These are phyloP conservation scores for Leptopilina boulardi DNA, from an alignment of 1,140 invertebrate species.

Conservation along the genomic window DNA sequence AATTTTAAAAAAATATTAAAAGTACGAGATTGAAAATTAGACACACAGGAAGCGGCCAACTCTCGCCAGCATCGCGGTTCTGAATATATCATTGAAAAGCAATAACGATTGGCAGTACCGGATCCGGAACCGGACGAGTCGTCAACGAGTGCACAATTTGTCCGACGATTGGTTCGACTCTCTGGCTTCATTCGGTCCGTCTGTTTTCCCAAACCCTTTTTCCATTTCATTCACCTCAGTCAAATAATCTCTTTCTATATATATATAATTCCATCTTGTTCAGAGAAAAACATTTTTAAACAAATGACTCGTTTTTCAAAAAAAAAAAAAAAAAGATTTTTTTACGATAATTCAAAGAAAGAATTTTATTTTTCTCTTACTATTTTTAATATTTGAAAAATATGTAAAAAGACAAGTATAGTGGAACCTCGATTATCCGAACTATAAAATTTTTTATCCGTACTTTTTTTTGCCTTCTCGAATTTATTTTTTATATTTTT, in stretches of 20 bases:
- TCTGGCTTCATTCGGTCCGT: slow-evolving; percentile 18
- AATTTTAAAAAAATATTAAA: neutral
- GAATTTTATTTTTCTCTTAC: too few species aligned
- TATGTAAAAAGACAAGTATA: too few species aligned
- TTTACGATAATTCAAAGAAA: too few species aligned
- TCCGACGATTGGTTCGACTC: slow-evolving; percentile 50
- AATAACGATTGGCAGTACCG: slow-evolving; percentile 62
- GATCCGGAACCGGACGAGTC: slow-evolving; percentile 60
- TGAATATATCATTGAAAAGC: slow-evolving; percentile 57
- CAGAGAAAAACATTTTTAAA: neutral
- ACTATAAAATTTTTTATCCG: too few species aligned
- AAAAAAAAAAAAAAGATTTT: too few species aligned
- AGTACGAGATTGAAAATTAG: slow-evolving; percentile 24
- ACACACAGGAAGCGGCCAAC: slow-evolving; percentile 18
- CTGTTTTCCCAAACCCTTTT: slow-evolving; percentile 33
- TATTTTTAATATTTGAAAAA: too few species aligned
- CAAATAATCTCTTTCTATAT: slow-evolving; percentile 8
- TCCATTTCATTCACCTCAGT: slow-evolving; percentile 32
- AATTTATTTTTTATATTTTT: too few species aligned
- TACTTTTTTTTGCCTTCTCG: too few species aligned
- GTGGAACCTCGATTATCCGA: too few species aligned
- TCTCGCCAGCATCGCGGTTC: slow-evolving; percentile 11
- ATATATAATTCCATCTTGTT: slow-evolving; percentile 19
- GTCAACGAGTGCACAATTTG: slow-evolving; percentile 64
- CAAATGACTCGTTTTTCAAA: neutral